Percentiles rank a stretch among this genome's conserved stretches.
Conservation (phyloP, 2,888 invertebrate genomes). For the Yponomeuta evonymella region DNA sequence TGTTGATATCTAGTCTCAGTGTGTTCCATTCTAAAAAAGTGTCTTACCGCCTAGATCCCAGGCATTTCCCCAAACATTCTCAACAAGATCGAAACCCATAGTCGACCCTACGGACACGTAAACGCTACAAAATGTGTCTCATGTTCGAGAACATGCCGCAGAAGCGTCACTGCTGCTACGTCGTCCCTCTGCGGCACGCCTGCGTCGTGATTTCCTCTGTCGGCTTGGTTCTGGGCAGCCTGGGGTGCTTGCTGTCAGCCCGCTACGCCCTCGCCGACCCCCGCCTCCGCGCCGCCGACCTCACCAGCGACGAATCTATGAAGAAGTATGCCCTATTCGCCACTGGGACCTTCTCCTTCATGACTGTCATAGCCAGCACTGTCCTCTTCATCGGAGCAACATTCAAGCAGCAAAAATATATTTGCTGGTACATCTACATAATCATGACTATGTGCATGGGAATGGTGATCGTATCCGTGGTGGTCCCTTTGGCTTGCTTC, state of each 20-base stretch:
- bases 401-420: background rate
- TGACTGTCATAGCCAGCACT: background rate
- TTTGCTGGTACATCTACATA: background rate
- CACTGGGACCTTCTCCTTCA: background rate
- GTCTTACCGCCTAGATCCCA: too few species aligned
- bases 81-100: too few species aligned
- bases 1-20: background rate
- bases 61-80: too few species aligned
- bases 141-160: constrained; percentile 1
- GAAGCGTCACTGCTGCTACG: background rate
- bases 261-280: background rate
- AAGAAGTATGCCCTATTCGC: background rate
- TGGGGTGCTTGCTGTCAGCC: background rate
- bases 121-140: background rate
- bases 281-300: background rate
- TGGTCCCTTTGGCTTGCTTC: background rate
- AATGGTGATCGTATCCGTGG: background rate
- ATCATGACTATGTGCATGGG: background rate
- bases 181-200: background rate
- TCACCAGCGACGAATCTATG: background rate
- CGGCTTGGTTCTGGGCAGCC: background rate
- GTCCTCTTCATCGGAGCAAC: background rate
- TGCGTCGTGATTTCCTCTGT: background rate
- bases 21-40: too few species aligned
- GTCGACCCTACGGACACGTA: too few species aligned